Evolutionary conservation across 2,888 invertebrate genomes (phyloP), one percentile per base, ranked within the genome.

Genomic region (Amiota minor): DNA sequence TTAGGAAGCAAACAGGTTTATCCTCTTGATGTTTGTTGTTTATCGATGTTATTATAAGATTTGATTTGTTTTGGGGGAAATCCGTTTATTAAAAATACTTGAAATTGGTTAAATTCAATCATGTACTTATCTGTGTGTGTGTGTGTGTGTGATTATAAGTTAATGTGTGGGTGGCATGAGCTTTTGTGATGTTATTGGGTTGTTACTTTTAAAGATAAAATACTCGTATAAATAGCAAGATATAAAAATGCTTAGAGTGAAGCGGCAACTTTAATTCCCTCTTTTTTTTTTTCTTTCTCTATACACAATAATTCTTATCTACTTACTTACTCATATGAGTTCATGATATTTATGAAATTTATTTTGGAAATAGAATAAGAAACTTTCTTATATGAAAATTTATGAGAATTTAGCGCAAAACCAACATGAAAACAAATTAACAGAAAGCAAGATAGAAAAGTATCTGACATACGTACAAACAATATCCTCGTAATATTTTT

Each of bases 81-180:
- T 65, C 47, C 67, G 53, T 68, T 68, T 46, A 68, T 68, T 68
- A 68, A 68, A 68, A 68, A 68, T 50, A 50, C 67, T 68, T 50
- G 67, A 68, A 68, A 68, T 68, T 68, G 67, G 50, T 50, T 68
- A 23, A 20, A 20, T 59, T n/a, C 20, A 16, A 35, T 35, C 35
- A 35, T 35, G 35, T n/a, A n/a, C n/a, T n/a, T n/a, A 1, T 56
- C 3, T 14, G 16, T 56, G 2, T 59, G 20, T 59, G 2, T 16
- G 18, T 59, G 59, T 59, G 59, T 56, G 20, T 20, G 16, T 56
- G 18, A 16, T 16, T 56, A 16, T 59, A n/a, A n/a, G 53, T 50
- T 1, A 16, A 16, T 14, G 10, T 53, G 53, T 53, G 2, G 53
- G 14, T 53, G 14, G 53, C 53, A 9, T 53, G 53, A 12, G 53